Evolutionary conservation across 2,797 vertebrate species (phyloP), one percentile per base, ranked within the genome.

Genomic region (Perodicticus potto): DNA sequence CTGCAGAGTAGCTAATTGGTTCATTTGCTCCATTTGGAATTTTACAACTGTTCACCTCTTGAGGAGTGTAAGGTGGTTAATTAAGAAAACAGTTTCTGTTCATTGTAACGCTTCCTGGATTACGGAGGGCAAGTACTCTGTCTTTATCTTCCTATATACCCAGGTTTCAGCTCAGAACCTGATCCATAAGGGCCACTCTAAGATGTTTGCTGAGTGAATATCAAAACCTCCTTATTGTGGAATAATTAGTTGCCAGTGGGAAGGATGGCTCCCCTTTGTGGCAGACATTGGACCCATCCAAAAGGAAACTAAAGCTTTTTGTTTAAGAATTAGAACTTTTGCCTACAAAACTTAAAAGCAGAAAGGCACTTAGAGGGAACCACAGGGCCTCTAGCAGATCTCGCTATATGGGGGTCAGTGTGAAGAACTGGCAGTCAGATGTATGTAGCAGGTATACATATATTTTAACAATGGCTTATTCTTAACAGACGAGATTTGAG

Each of bases 391-490:
- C 13, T 40, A 45, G 74, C 34, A 69, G 61, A 37, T 49, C 11
- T 57, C 14, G 91, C 32, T 78, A 93, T 40, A 61, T 43, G 10
- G 32, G 16, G 6, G 7, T 63, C 8, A 20, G n/a, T 7, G 34
- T 81, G 85, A 88, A 37, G 20, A 49, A 70, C 19, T 83, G 27
- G 43, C 27, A 77, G 7, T 88, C 49, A 74, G 25, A 73, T 96
- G 22, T 29, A 88, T n/a, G 59, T 5, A 57, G 13, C 49, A 88
- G 45, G 17, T 65, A 65, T 81, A 34, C 43, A 34, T 43, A 81
- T 84, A 69, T 95, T 94, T 92, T 93, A 89, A 73, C 80, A 57
- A 73, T 8, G 17, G 20, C 20, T 80, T 80, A 55, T 86, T 95
- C 19, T 90, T 95, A 77, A 86, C 22, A 49, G n/a, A 27, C 20